Base-by-base conservation (phyloP, 2,888 invertebrate species). In the Amblyjoppa proteus region DNA sequence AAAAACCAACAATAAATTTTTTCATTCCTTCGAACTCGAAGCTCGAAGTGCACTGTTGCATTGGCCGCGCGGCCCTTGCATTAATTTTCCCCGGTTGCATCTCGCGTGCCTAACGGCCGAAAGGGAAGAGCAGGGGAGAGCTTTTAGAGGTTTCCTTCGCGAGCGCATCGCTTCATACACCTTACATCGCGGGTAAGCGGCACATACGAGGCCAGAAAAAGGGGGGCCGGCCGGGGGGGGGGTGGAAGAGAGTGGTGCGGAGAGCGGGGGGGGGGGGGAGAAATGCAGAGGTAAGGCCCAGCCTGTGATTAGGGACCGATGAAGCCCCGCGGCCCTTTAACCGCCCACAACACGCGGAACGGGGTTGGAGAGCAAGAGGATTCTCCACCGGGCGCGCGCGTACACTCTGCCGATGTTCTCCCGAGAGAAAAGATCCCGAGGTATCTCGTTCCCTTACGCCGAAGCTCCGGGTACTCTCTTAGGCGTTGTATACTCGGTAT, bases 301-400 rank as follows among this genome's bases (percentile, higher is more conserved):
- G 90, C 87, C 92, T 91, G 91, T 93, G 93, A 94, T 94, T 94
- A 94, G 94, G 93, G 88, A 90, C 87, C 89, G 76, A 75, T 68
- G 74, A 49, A 70, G 66, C 87, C 91, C 89, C 89, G 88, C 68
- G 91, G 91, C 88, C 88, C 89, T 88, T 84, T 89, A 89, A 91
- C 92, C 93, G 93, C 93, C 93, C 93, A 93, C 93, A 89, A 92
- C 89, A 89, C 87, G 85, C 79, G 77, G 83, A 87, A 88, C 86
- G 87, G 88, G 87, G 88, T 85, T 87, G 87, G 86, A 74, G 82
- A 80, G 73, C 51, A 73, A 81, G 71, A 81, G 75, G 69, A 73
- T 64, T 64, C 79, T 71, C 51, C 38, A 9, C 9, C 38, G 38
- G 69, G 73, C 79, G 64, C 34, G 34, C 38, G 58, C 75, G 77